Conservation (phyloP, 2,888 invertebrate species). For the Lepidocyrtoides sp. region DNA sequence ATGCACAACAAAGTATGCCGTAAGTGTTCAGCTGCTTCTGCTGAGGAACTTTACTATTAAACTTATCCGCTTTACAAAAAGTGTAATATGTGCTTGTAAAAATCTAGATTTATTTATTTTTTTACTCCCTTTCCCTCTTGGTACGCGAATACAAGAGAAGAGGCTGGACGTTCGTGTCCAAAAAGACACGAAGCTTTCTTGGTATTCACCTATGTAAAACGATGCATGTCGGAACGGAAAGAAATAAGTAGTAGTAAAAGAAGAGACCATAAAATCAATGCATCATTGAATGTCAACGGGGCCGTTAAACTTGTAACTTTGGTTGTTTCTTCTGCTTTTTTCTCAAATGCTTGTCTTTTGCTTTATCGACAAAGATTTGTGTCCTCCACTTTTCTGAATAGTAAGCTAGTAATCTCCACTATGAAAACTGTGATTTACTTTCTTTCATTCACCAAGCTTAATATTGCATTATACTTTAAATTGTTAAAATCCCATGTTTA, state of each 20-base stretch:
- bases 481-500: background rate
- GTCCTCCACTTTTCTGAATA: slow-evolving; percentile 9
- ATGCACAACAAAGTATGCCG: background rate
- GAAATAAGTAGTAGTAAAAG: too few species aligned
- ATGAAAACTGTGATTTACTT: background rate
- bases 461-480: background rate
- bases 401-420: background rate
- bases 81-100: background rate
- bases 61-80: background rate
- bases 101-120: background rate
- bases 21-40: background rate
- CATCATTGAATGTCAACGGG: slow-evolving; percentile 72
- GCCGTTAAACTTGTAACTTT: slow-evolving; percentile 53
- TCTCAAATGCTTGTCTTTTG: background rate
- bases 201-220: slow-evolving; percentile 21
- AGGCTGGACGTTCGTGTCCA: slow-evolving; percentile 2
- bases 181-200: slow-evolving; percentile 40
- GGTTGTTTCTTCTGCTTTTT: background rate
- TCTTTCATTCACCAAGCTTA: background rate
- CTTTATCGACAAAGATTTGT: slow-evolving; percentile 34
- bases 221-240: background rate
- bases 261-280: slow-evolving; percentile 43
- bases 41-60: background rate
- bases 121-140: background rate
- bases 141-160: background rate